Evolutionary conservation across 2,888 invertebrate genomes (phyloP).

Genomic region (Emmelina monodactyla): DNA sequence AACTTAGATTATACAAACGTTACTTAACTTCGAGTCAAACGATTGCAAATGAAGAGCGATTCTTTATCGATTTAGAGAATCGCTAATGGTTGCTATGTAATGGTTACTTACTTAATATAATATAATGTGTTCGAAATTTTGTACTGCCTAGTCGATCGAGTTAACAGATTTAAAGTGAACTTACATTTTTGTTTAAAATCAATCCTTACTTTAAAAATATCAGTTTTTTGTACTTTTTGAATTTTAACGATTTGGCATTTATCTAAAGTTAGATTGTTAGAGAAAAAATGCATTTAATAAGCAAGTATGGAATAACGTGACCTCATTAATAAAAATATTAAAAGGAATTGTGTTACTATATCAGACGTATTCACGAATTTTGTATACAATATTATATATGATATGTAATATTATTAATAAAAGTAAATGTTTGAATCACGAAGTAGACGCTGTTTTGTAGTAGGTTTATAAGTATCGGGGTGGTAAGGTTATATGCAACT

Average conservation of each 20-base stretch:
- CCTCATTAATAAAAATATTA: constrained; percentile 25
- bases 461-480: background rate
- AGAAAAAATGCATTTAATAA: constrained; percentile 32
- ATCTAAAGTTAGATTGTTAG: constrained; percentile 5
- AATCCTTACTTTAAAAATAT: background rate
- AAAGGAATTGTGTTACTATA: constrained; percentile 57
- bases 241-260: constrained; percentile 16
- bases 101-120: background rate
- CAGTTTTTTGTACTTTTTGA: constrained; percentile 4
- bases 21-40: too few relatives aligned
- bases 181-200: background rate
- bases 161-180: background rate
- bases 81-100: too few relatives aligned
- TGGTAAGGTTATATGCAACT: too few relatives aligned
- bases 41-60: too few relatives aligned
- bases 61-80: too few relatives aligned
- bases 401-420: background rate
- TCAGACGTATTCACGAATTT: constrained; percentile 46
- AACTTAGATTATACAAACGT: too few relatives aligned
- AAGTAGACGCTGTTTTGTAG: constrained; percentile 23
- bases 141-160: background rate
- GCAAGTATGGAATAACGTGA: constrained; percentile 23
- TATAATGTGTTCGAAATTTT: constrained; percentile 3
- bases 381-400: constrained; percentile 22
- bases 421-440: constrained; percentile 27